Evolutionary conservation across 1,140 invertebrate species (phyloP).

Genomic region (Mesaphorura yosii): DNA sequence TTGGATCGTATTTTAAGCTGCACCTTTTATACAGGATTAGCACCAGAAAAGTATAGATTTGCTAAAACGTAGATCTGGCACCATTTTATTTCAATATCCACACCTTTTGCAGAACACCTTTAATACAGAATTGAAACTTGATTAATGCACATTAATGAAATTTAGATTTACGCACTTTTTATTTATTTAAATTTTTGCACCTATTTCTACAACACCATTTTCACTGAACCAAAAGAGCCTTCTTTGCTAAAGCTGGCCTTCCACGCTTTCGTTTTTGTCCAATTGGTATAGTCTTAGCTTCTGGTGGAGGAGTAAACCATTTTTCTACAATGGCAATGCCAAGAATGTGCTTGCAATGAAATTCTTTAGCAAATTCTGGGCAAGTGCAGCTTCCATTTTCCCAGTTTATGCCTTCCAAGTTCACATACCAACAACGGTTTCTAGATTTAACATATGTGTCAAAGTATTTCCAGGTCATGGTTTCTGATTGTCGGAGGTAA

Average conservation of each 20-base stretch:
- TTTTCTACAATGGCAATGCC: neutral
- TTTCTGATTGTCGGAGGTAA: neutral
- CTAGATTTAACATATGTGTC: neutral
- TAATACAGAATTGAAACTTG: no score
- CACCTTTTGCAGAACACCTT: no score
- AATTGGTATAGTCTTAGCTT: neutral
- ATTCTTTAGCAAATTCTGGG: neutral
- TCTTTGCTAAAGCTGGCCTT: neutral
- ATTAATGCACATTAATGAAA: no score
- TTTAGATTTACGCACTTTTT: no score
- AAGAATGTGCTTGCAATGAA: neutral
- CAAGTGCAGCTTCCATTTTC: neutral
- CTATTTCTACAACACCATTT: no score
- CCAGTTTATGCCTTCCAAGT: neutral
- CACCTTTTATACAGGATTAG: no score
- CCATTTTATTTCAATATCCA: no score
- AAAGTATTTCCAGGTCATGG: neutral
- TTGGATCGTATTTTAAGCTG: no score
- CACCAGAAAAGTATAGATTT: no score
- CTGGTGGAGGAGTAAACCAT: neutral
- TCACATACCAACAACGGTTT: neutral
- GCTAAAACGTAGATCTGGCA: no score
- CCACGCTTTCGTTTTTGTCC: neutral
- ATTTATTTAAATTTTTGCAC: no score
- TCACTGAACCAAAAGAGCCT: no score